These are phyloP conservation scores for Tiphia femorata DNA, from an alignment of 2,888 invertebrate genomes.

Conservation along the genomic window DNA sequence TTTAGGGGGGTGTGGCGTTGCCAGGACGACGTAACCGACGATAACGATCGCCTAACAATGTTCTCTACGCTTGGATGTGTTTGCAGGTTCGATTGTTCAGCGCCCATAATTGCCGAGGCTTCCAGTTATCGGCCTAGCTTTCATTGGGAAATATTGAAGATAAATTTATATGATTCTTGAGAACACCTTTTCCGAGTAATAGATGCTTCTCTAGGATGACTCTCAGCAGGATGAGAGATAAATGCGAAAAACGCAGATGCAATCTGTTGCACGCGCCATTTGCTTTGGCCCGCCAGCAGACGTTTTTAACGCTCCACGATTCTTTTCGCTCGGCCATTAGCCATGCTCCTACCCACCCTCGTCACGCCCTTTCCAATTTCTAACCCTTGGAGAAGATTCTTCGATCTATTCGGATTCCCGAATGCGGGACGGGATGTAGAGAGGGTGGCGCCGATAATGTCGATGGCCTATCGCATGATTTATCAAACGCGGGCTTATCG, in stretches of 20 bases:
- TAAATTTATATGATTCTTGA: no score
- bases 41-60: constrained; percentile 36
- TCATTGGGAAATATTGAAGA: background rate
- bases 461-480: constrained; percentile 61
- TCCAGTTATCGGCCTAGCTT: background rate
- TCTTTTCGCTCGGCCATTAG: background rate
- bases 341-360: background rate
- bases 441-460: constrained; percentile 50
- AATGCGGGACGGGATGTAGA: constrained; percentile 13
- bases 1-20: constrained; percentile 54
- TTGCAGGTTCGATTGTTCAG: constrained; percentile 11
- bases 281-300: background rate
- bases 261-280: background rate
- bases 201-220: no score
- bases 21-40: constrained; percentile 53
- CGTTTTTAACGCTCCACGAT: background rate
- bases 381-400: background rate
- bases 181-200: no score
- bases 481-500: constrained; percentile 59
- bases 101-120: background rate
- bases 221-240: no score
- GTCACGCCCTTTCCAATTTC: background rate
- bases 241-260: no score
- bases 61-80: constrained; percentile 30
- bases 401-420: constrained; percentile 7